Conservation (phyloP, 2,113 vertebrate genomes). For the Centropus bengalensis region DNA sequence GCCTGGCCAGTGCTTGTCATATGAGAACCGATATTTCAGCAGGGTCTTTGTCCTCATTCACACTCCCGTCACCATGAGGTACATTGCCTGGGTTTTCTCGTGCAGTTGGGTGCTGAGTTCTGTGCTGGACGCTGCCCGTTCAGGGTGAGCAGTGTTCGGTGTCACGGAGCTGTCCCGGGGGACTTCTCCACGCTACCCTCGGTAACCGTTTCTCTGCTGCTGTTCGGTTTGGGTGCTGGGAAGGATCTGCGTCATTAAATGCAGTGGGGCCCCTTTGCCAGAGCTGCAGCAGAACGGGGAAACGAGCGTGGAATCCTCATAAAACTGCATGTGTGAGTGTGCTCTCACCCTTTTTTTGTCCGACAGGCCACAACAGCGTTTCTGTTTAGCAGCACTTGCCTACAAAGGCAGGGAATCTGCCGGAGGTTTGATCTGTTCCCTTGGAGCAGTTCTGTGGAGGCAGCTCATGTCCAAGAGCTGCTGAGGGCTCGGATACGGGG, state of each 20-base stretch:
- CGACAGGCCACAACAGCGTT: accelerated
- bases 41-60: neutral
- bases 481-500: neutral
- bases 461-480: neutral
- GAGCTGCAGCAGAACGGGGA: neutral
- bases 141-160: neutral
- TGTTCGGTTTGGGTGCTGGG: neutral
- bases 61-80: neutral
- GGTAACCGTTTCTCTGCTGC: neutral
- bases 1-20: neutral
- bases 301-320: neutral
- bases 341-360: neutral
- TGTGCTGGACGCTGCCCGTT: neutral
- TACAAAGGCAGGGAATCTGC: too few species aligned
- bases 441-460: neutral
- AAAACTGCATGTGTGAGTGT: neutral
- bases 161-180: neutral
- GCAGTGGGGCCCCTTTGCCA: neutral
- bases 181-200: neutral
- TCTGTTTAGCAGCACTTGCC: neutral
- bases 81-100: neutral
- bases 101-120: accelerated
- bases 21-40: neutral
- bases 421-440: neutral
- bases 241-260: neutral